Evolutionary conservation across 2,113 vertebrate species (phyloP).

Genomic region (Tragulus kanchil): DNA sequence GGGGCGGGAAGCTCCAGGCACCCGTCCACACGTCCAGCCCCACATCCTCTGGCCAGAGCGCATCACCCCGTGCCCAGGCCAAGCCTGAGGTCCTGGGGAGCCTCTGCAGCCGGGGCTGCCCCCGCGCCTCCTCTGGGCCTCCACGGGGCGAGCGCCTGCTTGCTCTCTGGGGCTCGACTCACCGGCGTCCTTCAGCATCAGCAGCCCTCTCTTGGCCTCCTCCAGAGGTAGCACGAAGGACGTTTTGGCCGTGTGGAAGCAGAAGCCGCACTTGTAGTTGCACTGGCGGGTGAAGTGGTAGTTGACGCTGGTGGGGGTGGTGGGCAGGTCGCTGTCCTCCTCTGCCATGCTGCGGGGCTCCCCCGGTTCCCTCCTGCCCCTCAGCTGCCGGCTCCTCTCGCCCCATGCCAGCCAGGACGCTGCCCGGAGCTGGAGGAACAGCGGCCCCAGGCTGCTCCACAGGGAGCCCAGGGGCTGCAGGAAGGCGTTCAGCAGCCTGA

Average conservation of each 20-base stretch:
- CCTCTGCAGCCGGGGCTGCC: rapidly evolving
- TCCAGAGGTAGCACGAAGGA: conserved; percentile 95
- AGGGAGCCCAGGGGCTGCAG: conserved; percentile 42
- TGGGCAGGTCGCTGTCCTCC: rapidly evolving
- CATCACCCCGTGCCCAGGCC: rapidly evolving
- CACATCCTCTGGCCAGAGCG: rapidly evolving
- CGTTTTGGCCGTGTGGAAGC: conserved; percentile 97
- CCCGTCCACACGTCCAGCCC: not conserved
- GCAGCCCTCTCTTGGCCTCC: conserved; percentile 92
- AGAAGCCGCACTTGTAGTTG: conserved; percentile 98
- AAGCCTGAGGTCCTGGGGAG: rapidly evolving
- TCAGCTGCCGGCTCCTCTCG: not conserved
- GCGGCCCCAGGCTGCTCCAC: conserved; percentile 47
- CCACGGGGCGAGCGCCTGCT: rapidly evolving
- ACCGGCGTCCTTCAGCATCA: conserved; percentile 92
- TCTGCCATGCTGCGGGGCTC: rapidly evolving
- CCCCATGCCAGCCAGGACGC: not conserved
- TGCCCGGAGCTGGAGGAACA: conserved; percentile 37
- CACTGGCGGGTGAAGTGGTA: conserved; percentile 97
- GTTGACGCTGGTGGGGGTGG: conserved; percentile 93
- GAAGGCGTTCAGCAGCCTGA: not conserved
- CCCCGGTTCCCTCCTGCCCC: rapidly evolving
- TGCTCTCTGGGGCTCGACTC: not conserved
- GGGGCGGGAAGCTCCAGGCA: no score
- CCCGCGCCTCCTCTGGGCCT: not conserved